Evolutionary conservation across 2,888 invertebrate genomes (phyloP), one percentile per base, ranked within the genome.

Genomic region (Brenthis daphne): DNA sequence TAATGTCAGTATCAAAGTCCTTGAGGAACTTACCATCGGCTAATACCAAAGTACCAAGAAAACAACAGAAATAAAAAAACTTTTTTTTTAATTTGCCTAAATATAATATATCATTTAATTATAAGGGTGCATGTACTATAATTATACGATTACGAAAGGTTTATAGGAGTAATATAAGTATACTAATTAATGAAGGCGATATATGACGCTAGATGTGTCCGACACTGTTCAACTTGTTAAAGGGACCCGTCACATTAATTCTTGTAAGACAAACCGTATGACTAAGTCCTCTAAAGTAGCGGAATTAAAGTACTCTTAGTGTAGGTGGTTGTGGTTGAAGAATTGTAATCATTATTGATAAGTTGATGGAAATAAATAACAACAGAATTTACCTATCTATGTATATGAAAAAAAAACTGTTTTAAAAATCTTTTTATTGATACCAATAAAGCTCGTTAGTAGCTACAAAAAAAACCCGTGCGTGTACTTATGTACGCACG

Each of bases 221-320:
- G 75, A 80, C 77, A 79, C 76, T 79, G 81, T 80, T 82, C 82
- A 78, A 80, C 80, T 84, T 83, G 83, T 84, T 84, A 83, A 78
- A 79, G 81, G 79, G 79, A 82, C 77, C 75, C 75, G 77, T 76
- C 77, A 76, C 84, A 80, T 84, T 84, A 83, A 85, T 80, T 85
- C 80, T 82, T 83, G 83, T 84, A 82, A 84, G 81, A 81, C 82
- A 80, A 80, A 77, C 71, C 71, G 65, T 80, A 77, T 70, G 56
- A 16, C 61, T 69, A 66, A 37, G 78, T 81, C 83, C 72, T 74
- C 29, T 37, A 74, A 77, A 76, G 4, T 0, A 3, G 79, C 77
- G 80, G 43, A 54, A 43, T 43, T 53, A 20, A 50, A 13, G 3
- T 16, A 29, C 29, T 29, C n/a, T 51, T n/a, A 64, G 6, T 37